These are phyloP conservation scores for Hipparchia semele DNA, from an alignment of 2,888 invertebrate species.

Conservation along the genomic window DNA sequence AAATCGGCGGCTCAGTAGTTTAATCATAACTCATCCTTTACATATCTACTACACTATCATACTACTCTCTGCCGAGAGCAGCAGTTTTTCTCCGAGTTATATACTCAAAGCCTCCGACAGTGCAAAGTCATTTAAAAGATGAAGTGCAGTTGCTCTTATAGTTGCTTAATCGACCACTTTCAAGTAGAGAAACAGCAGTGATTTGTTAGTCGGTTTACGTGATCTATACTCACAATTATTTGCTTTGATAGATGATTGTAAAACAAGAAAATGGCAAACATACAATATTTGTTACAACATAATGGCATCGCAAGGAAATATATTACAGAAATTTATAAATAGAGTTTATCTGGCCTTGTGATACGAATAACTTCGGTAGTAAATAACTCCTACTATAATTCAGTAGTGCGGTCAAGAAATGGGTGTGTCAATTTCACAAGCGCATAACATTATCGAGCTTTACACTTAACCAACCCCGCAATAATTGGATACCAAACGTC, in stretches of 20 bases:
- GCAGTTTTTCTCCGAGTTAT: neutral
- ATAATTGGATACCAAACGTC: neutral
- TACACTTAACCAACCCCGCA: slow-evolving; percentile 13
- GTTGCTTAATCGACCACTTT: neutral
- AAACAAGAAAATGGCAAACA: slow-evolving; percentile 9
- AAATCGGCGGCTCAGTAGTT: no score
- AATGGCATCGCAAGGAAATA: slow-evolving; percentile 10
- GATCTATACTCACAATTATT: neutral
- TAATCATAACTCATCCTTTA: neutral
- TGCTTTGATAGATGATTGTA: slow-evolving; percentile 12
- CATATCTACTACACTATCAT: neutral
- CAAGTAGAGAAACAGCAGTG: neutral
- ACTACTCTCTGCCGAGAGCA: no score
- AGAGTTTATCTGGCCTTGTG: neutral
- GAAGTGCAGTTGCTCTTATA: no score
- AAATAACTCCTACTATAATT: slow-evolving; percentile 22
- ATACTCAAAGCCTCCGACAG: neutral
- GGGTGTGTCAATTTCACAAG: slow-evolving; percentile 36
- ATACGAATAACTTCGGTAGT: slow-evolving; percentile 14
- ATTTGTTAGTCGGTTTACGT: neutral
- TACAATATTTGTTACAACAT: slow-evolving; percentile 3
- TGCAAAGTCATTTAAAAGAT: neutral
- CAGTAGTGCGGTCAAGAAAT: slow-evolving; percentile 31
- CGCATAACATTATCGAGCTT: slow-evolving; percentile 23
- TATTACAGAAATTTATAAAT: neutral